Percentiles rank a stretch among this genome's conserved stretches.
Conservation (phyloP, 2,113 vertebrate species). For the Deroptyus accipitrinus region DNA sequence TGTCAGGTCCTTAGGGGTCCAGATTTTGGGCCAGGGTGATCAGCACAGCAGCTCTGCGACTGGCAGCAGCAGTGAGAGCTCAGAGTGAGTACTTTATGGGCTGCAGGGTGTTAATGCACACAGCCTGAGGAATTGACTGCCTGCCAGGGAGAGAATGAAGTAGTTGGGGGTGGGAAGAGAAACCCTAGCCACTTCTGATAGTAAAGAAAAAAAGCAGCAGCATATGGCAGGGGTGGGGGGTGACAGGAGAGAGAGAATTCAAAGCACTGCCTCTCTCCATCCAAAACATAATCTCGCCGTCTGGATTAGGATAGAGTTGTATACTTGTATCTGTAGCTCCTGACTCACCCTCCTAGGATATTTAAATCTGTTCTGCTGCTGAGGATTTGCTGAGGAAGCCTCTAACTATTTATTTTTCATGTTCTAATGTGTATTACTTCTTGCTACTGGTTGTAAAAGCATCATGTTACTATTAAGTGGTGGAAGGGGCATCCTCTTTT, state of each 20-base stretch:
- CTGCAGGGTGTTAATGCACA: constrained; percentile 69
- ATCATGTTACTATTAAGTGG: not conserved
- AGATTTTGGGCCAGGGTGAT: constrained; percentile 71
- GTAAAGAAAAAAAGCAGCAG: constrained; percentile 55
- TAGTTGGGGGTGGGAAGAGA: constrained; percentile 36
- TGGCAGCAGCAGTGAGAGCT: constrained; percentile 70
- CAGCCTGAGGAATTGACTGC: constrained; percentile 71
- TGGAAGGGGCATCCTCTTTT: not conserved
- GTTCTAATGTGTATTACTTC: not conserved
- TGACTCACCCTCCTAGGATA: not conserved
- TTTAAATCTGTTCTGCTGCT: constrained; percentile 24
- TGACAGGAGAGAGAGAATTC: constrained; percentile 37
- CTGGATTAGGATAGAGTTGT: constrained; percentile 25
- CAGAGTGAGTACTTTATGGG: constrained; percentile 82
- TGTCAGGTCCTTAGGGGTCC: constrained; percentile 82
- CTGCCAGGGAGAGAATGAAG: constrained; percentile 62
- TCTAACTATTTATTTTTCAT: not conserved
- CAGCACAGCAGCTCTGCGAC: constrained; percentile 62
- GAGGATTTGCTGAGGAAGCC: constrained; percentile 16
- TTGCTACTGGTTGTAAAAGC: not conserved
- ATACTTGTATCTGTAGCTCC: not conserved
- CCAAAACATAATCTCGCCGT: constrained; percentile 11
- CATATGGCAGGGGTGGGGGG: not conserved
- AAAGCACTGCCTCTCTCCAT: not conserved
- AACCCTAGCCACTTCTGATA: constrained; percentile 50